phyloP scores from a whole-genome alignment of 2,797 vertebrate genomes.

The Enteromius paludinosus region DNA sequence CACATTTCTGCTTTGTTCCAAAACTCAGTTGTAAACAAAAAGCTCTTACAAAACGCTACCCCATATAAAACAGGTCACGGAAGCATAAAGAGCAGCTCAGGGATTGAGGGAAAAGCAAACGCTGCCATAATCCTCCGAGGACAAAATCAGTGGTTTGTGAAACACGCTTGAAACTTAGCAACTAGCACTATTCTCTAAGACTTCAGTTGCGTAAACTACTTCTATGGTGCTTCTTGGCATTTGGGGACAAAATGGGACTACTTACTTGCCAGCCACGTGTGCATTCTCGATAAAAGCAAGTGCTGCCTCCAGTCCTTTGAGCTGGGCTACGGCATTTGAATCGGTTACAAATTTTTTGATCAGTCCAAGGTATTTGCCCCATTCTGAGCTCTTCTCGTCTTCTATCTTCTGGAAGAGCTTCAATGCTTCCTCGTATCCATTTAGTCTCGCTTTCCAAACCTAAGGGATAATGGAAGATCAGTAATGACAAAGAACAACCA shows the following conservation, averaged over 20 bases:
- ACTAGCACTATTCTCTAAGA: not conserved
- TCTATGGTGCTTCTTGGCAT: not conserved
- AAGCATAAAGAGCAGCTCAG: not conserved
- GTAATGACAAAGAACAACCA: not conserved
- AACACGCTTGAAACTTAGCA: not conserved
- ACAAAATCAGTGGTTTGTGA: not conserved
- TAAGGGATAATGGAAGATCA: conserved; percentile 43
- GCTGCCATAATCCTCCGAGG: not conserved
- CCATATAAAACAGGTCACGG: not conserved
- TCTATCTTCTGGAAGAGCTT: conserved; percentile 93
- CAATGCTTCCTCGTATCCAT: conserved; percentile 94
- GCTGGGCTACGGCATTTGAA: conserved; percentile 94
- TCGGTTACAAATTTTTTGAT: conserved; percentile 97
- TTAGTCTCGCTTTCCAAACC: conserved; percentile 97
- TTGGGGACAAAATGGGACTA: conserved; percentile 42
- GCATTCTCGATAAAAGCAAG: conserved; percentile 90
- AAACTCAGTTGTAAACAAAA: conserved; percentile 18
- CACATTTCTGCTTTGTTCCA: conserved; percentile 52
- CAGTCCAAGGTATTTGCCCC: conserved; percentile 94
- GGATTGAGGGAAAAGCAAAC: not conserved
- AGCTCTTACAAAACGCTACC: not conserved
- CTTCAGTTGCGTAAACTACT: not conserved
- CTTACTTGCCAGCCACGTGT: conserved; percentile 94
- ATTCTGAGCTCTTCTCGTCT: conserved; percentile 96
- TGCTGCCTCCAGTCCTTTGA: conserved; percentile 95